phyloP scores from a whole-genome alignment of 2,888 invertebrate genomes.

The Drosophila mercatorum region DNA sequence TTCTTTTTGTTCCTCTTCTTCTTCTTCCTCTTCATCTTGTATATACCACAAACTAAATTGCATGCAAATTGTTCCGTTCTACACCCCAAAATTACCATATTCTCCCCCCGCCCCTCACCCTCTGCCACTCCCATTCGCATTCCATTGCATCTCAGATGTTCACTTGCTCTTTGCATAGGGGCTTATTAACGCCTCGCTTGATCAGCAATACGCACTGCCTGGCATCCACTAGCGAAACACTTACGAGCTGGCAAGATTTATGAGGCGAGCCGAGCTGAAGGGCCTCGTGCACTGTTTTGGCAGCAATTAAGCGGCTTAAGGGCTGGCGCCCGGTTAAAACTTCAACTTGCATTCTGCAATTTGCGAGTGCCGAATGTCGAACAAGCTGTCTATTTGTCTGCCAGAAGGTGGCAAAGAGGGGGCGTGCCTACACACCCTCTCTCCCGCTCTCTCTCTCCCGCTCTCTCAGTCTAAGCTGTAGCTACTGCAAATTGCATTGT shows the following conservation, averaged over 20 bases:
- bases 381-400: conserved; percentile 13
- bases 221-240: neutral
- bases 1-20: too few species aligned
- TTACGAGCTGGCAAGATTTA: conserved; percentile 30
- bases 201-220: conserved; percentile 8
- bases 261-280: conserved; percentile 36
- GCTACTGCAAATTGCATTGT: conserved; percentile 61
- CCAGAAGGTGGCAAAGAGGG: neutral
- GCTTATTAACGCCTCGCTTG: conserved; percentile 70
- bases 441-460: neutral
- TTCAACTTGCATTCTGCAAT: conserved; percentile 46
- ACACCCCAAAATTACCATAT: neutral
- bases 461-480: neutral
- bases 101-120: neutral
- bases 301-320: conserved; percentile 70
- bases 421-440: neutral
- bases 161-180: conserved; percentile 22
- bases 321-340: conserved; percentile 26
- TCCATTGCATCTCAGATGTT: conserved; percentile 19
- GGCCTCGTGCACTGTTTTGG: conserved; percentile 29
- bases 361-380: conserved; percentile 37
- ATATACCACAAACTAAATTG: neutral
- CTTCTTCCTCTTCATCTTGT: too few species aligned
- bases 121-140: neutral
- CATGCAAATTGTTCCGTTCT: neutral